Evolutionary conservation across 2,888 invertebrate species (phyloP), one percentile per base, ranked within the genome.

Genomic region (Muscina levida): DNA sequence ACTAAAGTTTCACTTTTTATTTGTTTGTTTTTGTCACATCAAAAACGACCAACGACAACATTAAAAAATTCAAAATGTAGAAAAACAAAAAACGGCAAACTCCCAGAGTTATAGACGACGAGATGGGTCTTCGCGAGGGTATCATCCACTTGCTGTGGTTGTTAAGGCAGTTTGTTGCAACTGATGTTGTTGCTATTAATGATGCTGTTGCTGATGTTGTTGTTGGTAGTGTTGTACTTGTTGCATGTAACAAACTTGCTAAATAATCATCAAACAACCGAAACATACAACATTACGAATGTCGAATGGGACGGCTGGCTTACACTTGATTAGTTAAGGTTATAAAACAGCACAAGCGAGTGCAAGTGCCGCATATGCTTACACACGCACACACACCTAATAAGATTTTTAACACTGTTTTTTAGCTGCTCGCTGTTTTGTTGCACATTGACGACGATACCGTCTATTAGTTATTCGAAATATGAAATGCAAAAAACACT

Each of bases 1-100:
- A 72, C 65, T 62, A 76, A 77, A 81, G 74, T 81, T 81, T 81
- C 80, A 81, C 80, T 77, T 81, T 81, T 81, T 81, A 77, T 81
- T 77, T 81, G 68, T 68, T 68, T 68, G 68, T 68, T 68, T 67
- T 68, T 81, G 80, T 81, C 77, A 59, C 74, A 81, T 77, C 71
- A 71, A 81, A 72, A 71, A 48, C 42, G 26, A 57, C 17, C 62
- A 72, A 62, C 66, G 46, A 62, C 62, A 62, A 22, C 26, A 66
- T 26, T 51, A 66, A 56, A 56, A 56, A 56, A 56, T 11, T 5
- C 56, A 56, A 24, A 19, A 10, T n/a, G 24, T n/a, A n/a, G 1
- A 57, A 37, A 31, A 57, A 57, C 57, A 37, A 37, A 31, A 57
- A 37, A 59, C 15, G 11, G 3, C 31, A 39, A 62, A 42, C 39